Percentiles rank a stretch among this genome's conserved stretches.
These are phyloP conservation scores for Papilio helenus DNA, from an alignment of 1,140 invertebrate species.

Conservation along the genomic window DNA sequence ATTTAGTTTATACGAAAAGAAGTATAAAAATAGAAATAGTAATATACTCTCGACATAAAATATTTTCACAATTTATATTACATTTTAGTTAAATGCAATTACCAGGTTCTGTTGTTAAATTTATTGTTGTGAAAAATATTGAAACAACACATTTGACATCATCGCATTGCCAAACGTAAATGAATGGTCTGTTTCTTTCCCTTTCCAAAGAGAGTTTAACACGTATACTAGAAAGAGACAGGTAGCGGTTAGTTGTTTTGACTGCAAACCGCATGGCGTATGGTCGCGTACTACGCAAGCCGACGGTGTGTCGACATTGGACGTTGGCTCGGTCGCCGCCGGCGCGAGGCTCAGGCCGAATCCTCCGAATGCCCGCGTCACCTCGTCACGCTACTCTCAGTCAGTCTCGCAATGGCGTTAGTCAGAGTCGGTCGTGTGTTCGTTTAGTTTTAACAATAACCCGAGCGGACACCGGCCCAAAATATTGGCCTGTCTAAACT, in stretches of 20 bases:
- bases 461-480: constrained; percentile 84
- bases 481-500: constrained; percentile 83
- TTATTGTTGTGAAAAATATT: constrained; percentile 74
- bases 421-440: constrained; percentile 77
- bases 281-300: constrained; percentile 80
- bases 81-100: constrained; percentile 54
- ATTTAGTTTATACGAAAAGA: not conserved
- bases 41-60: constrained; percentile 46
- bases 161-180: constrained; percentile 80
- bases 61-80: constrained; percentile 56
- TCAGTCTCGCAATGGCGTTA: constrained; percentile 83
- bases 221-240: constrained; percentile 60
- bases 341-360: constrained; percentile 74
- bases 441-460: constrained; percentile 75
- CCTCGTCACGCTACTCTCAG: constrained; percentile 55
- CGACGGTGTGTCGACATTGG: constrained; percentile 82
- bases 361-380: constrained; percentile 54
- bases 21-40: constrained; percentile 3
- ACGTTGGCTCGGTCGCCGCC: constrained; percentile 79
- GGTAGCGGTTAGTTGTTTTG: constrained; percentile 44
- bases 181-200: constrained; percentile 75
- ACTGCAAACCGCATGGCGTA: constrained; percentile 73
- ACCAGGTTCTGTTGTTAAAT: constrained; percentile 60
- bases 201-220: constrained; percentile 48
- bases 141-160: constrained; percentile 72